Conservation (phyloP, 2,113 vertebrate genomes). For the Tretioscincus oriximinensis region DNA sequence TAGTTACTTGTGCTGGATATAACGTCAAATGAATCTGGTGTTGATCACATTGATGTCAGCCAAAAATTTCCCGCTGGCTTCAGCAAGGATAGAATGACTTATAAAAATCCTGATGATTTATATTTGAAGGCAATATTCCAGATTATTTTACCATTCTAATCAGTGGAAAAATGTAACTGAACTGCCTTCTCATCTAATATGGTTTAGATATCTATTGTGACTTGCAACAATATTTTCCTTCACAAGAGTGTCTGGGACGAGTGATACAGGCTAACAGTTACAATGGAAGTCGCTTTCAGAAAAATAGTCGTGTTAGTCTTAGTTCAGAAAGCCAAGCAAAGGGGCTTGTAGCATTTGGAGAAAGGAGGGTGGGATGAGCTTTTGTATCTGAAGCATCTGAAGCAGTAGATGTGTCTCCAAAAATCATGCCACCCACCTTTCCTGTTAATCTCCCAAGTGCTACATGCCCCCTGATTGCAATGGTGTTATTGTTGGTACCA, state of each 20-base stretch:
- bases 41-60: constrained; percentile 21
- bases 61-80: constrained; percentile 28
- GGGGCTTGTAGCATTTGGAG: too few species aligned
- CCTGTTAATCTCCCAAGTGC: too few species aligned
- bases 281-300: too few species aligned
- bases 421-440: too few species aligned
- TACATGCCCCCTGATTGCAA: too few species aligned
- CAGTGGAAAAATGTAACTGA: background rate
- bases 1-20: background rate
- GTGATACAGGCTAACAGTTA: constrained; percentile 2
- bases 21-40: background rate
- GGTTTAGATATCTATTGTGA: background rate
- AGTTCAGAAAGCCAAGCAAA: too few species aligned
- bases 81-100: constrained; percentile 22
- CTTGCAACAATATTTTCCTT: constrained; percentile 3
- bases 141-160: background rate
- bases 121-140: constrained; percentile 25
- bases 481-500: too few species aligned
- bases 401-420: too few species aligned
- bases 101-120: constrained; percentile 18
- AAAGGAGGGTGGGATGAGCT: too few species aligned
- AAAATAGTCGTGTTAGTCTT: too few species aligned
- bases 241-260: background rate
- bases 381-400: too few species aligned
- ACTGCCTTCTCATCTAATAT: constrained; percentile 9